These are phyloP conservation scores for Camelus bactrianus DNA, from an alignment of 2,113 vertebrate genomes.

Conservation along the genomic window DNA sequence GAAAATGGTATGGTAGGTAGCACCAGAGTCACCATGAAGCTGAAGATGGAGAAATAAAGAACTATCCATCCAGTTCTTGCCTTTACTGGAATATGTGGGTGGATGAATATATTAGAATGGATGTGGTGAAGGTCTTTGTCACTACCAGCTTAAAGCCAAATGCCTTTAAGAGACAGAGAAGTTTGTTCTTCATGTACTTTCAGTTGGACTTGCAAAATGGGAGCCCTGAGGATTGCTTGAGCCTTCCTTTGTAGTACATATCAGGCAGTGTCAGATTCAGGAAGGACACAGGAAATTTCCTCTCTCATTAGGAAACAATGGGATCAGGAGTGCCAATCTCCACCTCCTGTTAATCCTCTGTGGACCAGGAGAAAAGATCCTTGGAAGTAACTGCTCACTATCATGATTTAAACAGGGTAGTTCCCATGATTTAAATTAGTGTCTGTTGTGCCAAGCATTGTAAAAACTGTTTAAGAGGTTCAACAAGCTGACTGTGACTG, in stretches of 20 bases:
- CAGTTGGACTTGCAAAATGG: neutral
- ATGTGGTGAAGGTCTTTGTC: neutral
- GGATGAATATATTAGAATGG: neutral
- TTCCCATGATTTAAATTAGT: constrained; percentile 9
- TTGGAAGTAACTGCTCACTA: neutral
- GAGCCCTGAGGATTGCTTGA: neutral
- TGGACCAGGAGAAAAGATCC: neutral
- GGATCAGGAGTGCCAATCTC: neutral
- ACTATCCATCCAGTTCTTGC: neutral
- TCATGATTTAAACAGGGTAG: neutral
- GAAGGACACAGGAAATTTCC: neutral
- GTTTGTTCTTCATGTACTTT: neutral
- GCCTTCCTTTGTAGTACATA: neutral
- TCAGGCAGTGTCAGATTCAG: neutral
- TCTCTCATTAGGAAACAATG: neutral
- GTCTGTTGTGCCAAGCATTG: neutral
- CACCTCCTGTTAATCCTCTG: neutral
- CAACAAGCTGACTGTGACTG: neutral
- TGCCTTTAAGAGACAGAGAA: neutral
- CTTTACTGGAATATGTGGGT: neutral
- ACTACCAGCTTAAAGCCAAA: neutral
- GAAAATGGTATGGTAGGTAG: neutral
- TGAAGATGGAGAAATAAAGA: neutral
- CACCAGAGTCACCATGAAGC: neutral
- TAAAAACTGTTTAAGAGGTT: neutral